Evolutionary conservation across 1,140 invertebrate species (phyloP).

Genomic region (Nixonia krombeini): DNA sequence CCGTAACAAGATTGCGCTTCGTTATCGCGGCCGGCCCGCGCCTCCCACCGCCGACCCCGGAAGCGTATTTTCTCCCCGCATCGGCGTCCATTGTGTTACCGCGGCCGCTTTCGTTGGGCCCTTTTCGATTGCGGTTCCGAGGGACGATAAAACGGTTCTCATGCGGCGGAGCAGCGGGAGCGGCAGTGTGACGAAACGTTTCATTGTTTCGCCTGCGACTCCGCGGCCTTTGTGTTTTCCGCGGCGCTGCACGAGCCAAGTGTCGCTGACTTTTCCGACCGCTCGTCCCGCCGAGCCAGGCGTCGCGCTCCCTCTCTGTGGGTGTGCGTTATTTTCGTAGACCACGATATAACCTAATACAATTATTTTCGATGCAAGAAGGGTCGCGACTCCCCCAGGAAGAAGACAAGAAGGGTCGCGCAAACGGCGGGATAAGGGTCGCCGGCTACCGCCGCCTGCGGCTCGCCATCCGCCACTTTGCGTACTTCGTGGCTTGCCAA

Average conservation of each 20-base stretch:
- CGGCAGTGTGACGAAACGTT: too few relatives aligned
- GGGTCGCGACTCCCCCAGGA: constrained; percentile 58
- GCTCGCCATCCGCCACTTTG: constrained; percentile 40
- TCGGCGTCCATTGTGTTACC: constrained; percentile 43
- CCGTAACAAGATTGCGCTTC: constrained; percentile 34
- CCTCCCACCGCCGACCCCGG: constrained; percentile 46
- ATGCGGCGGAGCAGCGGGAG: too few relatives aligned
- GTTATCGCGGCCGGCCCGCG: constrained; percentile 20
- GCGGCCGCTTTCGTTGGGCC: too few relatives aligned
- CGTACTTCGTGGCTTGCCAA: constrained; percentile 46
- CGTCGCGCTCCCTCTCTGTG: constrained; percentile 39
- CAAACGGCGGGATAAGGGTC: constrained; percentile 48
- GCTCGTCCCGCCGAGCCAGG: constrained; percentile 50
- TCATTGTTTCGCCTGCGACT: too few relatives aligned
- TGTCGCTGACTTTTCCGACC: constrained; percentile 44
- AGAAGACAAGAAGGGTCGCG: constrained; percentile 58
- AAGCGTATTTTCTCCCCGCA: constrained; percentile 47
- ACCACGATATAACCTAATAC: constrained; percentile 65
- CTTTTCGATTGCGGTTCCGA: too few relatives aligned
- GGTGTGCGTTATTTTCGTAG: constrained; percentile 55
- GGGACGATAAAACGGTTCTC: too few relatives aligned
- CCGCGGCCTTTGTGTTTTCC: too few relatives aligned
- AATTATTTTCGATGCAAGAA: constrained; percentile 66
- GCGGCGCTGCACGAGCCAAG: constrained; percentile 41
- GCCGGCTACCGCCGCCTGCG: constrained; percentile 27